Conservation (phyloP, 2,888 invertebrate genomes). For the Euproctis similis region DNA sequence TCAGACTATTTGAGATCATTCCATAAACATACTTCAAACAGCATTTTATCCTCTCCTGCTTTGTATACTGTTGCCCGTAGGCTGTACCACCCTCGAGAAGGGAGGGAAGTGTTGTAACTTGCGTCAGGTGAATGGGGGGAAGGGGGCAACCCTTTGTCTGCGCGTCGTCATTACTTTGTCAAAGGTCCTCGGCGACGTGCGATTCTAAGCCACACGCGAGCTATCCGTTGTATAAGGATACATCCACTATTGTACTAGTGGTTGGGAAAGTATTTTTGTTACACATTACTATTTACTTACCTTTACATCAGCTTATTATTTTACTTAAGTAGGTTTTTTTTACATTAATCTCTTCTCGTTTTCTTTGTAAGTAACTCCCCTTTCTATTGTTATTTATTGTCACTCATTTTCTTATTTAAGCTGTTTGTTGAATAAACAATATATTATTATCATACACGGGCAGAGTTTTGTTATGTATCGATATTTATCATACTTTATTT, state of each 20-base stretch:
- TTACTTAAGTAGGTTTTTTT: conserved; percentile 7
- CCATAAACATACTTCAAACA: conserved; percentile 31
- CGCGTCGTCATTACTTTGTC: conserved; percentile 68
- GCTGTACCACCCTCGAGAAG: conserved; percentile 16
- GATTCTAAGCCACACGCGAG: conserved; percentile 28
- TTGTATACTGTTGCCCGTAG: conserved; percentile 31
- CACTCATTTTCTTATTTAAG: no score
- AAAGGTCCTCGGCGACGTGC: conserved; percentile 51
- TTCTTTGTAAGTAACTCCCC: no score
- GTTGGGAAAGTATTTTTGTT: conserved; percentile 23
- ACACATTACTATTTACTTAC: conserved; percentile 8
- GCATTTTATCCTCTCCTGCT: conserved; percentile 29
- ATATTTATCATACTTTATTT: no score
- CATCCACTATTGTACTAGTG: conserved; percentile 23
- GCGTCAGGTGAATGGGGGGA: conserved; percentile 21
- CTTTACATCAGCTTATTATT: conserved; percentile 15
- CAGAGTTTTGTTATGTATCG: no score
- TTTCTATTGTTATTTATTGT: no score
- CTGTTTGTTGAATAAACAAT: no score
- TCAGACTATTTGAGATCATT: no score
- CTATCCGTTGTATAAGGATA: conserved; percentile 18
- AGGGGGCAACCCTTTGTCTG: conserved; percentile 47
- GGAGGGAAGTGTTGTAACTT: conserved; percentile 20
- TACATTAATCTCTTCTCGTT: no score
- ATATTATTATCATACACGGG: no score